Evolutionary conservation across 2,797 vertebrate species (phyloP), one percentile per base, ranked within the genome.

Genomic region (Lithobates pipiens): DNA sequence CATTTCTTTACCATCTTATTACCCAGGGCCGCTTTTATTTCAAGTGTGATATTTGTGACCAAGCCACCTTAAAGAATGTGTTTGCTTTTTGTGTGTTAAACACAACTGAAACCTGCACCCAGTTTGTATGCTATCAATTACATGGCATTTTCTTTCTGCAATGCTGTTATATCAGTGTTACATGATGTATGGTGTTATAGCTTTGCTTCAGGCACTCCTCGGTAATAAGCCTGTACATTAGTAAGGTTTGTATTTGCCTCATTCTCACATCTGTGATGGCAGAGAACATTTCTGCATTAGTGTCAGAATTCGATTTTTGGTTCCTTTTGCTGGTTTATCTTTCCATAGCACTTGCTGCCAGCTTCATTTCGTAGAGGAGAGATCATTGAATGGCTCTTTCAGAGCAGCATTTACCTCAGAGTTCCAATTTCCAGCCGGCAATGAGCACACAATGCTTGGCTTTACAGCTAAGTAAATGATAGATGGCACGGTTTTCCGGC

Each of bases 401-500:
- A 71, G 34, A 27, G 44, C 10, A 16, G 42, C 57, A 13, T 72
- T 0, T 61, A 34, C 74, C 1, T 46, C 23, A 34, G 54, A 61
- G 21, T 61, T 61, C 21, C 54, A 21, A 61, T 61, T 61, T 61
- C 54, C 54, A 61, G 54, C 5, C 50, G 15, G 50, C 50, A 16
- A 54, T 13, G 11, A 18, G 50, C 21, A 6, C 6, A 61, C 54
- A 61, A 61, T 61, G 18, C 54, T 61, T 7, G 21, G 54, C 21
- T 61, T 61, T 61, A 71, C 78, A 83, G 2, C 5, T 71, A 34
- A 72, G 27, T 69, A 69, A 69, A 32, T 69, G 67, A 69, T 69
- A 69, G 32, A 69, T 27, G 67, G 67, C 32, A 69, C 16, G 9
- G 27, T 32, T 27, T 69, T 69, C 67, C 25, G 11, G 16, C 18